A percentile compares a stretch with the other conserved stretches of the same genome.
Evolutionary conservation across 2,113 vertebrate genomes (phyloP).

Genomic region (Pseudorhombus dupliciocellatus): DNA sequence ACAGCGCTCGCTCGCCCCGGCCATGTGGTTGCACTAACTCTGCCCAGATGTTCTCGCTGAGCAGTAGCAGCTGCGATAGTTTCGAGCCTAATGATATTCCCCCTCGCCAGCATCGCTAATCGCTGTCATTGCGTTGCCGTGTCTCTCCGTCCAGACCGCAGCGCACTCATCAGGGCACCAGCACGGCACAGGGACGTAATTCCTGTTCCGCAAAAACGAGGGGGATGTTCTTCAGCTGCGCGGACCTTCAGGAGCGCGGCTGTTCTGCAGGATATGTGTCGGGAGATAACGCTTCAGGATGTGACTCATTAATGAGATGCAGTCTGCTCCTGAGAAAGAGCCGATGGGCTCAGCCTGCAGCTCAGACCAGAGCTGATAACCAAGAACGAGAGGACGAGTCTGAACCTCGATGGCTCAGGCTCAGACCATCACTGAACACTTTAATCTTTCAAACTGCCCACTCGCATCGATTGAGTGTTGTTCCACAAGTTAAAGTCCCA

Average conservation of each 20-base stretch:
- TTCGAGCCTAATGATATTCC: constrained; percentile 63
- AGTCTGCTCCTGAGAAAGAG: constrained; percentile 24
- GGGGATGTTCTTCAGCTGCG: constrained; percentile 38
- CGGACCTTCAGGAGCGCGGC: constrained; percentile 18
- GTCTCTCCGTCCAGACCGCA: constrained; percentile 48
- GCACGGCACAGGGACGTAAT: constrained; percentile 29
- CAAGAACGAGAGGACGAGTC: no score
- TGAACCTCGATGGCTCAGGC: no score
- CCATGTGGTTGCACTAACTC: constrained; percentile 74
- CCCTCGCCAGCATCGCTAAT: constrained; percentile 54
- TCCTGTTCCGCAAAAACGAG: constrained; percentile 19
- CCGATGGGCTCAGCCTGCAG: constrained; percentile 14
- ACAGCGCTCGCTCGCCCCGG: constrained; percentile 61
- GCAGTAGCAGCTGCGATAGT: constrained; percentile 72
- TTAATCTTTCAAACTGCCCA: no score
- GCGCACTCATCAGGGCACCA: constrained; percentile 41
- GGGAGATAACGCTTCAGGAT: constrained; percentile 25
- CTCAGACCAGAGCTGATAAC: no score
- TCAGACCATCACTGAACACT: no score
- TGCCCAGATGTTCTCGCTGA: constrained; percentile 69
- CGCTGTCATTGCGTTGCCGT: constrained; percentile 46
- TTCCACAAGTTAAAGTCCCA: no score
- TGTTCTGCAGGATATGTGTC: constrained; percentile 53
- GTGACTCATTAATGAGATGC: constrained; percentile 57
- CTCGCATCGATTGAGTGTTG: no score